Percentiles rank a stretch among this genome's conserved stretches.
Evolutionary conservation across 2,113 vertebrate genomes (phyloP).

Genomic region (Oncorhynchus nerka): DNA sequence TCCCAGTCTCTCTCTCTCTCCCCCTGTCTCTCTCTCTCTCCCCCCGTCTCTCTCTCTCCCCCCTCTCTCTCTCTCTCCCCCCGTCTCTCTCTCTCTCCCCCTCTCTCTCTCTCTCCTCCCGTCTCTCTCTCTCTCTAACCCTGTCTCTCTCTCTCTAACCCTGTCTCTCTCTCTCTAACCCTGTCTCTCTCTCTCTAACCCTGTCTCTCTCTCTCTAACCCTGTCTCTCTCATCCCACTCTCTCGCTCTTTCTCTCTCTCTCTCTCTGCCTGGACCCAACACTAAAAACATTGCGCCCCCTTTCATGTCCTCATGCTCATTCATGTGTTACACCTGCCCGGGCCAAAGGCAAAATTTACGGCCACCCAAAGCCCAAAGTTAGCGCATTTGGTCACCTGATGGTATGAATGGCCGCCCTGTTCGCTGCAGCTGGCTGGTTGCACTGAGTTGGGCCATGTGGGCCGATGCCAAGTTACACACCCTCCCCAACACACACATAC

Average conservation of each 20-base stretch:
- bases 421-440: slow-evolving; percentile 66
- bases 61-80: not conserved
- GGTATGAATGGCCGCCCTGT: slow-evolving; percentile 70
- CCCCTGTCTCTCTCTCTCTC: not conserved
- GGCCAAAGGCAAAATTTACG: slow-evolving; percentile 18
- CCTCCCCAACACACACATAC: slow-evolving; percentile 7
- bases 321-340: slow-evolving; percentile 52
- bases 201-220: not conserved
- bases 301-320: not conserved
- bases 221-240: not conserved
- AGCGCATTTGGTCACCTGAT: slow-evolving; percentile 62
- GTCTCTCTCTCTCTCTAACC: too few species aligned
- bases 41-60: not conserved
- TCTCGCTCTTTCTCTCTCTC: not conserved
- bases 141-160: too few species aligned
- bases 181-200: not conserved
- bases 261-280: slow-evolving; percentile 1
- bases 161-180: too few species aligned
- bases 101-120: too few species aligned
- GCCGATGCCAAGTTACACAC: slow-evolving; percentile 52
- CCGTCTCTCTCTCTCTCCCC: not conserved
- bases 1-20: not conserved
- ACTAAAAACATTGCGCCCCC: slow-evolving; percentile 1
- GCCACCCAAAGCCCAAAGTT: slow-evolving; percentile 28
- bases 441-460: slow-evolving; percentile 44